Evolutionary conservation across 2,113 vertebrate species (phyloP), one percentile per base, ranked within the genome.

Genomic region (Chauna torquata): DNA sequence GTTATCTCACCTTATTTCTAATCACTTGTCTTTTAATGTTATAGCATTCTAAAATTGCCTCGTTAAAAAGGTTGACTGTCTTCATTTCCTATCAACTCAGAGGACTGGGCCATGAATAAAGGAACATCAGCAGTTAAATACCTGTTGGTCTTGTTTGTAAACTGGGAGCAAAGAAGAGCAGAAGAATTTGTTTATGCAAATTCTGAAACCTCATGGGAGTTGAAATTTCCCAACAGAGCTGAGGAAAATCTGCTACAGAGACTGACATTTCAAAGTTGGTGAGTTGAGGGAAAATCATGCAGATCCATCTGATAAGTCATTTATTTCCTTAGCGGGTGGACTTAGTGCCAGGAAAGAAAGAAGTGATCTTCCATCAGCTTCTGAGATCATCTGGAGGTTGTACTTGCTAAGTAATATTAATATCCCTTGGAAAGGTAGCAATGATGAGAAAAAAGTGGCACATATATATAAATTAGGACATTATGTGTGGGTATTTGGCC

Each of bases 221-320:
- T 71, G 76, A 96, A 94, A 96, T 96, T 96, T 96, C 82, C 90
- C 82, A 94, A 96, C 90, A 95, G 64, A 96, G 55, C 10, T 75
- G 71, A 88, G 50, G 36, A 93, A 96, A 96, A 95, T 88, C 90
- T 97, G 88, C 82, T 94, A 88, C 25, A 83, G 92, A 96, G 68
- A 45, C 47, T 97, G 96, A 86, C 82, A 92, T 96, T 96, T 96
- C 81, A 64, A 93, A 92, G 42, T 74, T 47, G 28, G 68, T 96
- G 85, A 49, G 87, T 49, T 94, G 58, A 71, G 42, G n/a, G 28
- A 88, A 95, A 82, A 93, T 90, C 59, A 88, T 19, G 85, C n/a
- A 88, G 82, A 80, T 88, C 71, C 92, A 83, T 92, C 85, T 88
- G 90, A 93, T 62, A 82, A 57, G 36, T 45, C 70, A 90, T 79